phyloP scores from a whole-genome alignment of 2,888 invertebrate species.

The Halictus ligatus region DNA sequence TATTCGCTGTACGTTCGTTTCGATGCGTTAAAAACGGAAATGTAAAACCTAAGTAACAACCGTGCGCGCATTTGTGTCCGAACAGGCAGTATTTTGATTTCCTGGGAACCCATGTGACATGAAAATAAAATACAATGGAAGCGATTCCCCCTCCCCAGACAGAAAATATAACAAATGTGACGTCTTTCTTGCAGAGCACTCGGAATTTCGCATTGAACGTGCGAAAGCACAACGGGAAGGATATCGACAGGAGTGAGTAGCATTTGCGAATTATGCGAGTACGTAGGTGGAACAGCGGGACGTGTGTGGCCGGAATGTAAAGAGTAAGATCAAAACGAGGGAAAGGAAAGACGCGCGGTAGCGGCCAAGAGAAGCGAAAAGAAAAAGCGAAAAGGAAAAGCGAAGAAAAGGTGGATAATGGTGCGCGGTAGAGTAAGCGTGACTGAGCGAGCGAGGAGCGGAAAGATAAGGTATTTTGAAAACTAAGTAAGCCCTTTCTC shows the following conservation, averaged over 20 bases:
- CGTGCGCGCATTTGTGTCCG: too few relatives aligned
- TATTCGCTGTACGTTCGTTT: too few relatives aligned
- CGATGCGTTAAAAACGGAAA: too few relatives aligned
- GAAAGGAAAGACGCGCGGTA: neutral
- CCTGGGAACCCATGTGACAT: too few relatives aligned
- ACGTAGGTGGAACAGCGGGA: neutral
- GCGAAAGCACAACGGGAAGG: neutral
- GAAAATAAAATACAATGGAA: neutral
- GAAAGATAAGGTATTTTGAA: slow-evolving; percentile 5
- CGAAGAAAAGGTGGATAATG: neutral
- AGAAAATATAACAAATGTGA: neutral
- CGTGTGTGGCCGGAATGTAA: slow-evolving; percentile 2
- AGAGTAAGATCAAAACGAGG: neutral
- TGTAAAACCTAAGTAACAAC: too few relatives aligned
- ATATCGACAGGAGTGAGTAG: neutral
- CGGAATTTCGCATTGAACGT: neutral
- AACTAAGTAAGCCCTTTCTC: neutral
- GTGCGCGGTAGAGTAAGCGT: neutral
- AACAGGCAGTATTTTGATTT: too few relatives aligned
- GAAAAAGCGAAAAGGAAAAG: neutral
- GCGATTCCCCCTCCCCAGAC: neutral
- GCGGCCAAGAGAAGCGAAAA: neutral
- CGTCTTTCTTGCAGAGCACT: neutral
- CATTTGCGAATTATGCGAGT: neutral
- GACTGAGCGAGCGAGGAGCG: neutral